Evolutionary conservation across 2,113 vertebrate genomes (phyloP).

Genomic region (Sardina pilchardus): DNA sequence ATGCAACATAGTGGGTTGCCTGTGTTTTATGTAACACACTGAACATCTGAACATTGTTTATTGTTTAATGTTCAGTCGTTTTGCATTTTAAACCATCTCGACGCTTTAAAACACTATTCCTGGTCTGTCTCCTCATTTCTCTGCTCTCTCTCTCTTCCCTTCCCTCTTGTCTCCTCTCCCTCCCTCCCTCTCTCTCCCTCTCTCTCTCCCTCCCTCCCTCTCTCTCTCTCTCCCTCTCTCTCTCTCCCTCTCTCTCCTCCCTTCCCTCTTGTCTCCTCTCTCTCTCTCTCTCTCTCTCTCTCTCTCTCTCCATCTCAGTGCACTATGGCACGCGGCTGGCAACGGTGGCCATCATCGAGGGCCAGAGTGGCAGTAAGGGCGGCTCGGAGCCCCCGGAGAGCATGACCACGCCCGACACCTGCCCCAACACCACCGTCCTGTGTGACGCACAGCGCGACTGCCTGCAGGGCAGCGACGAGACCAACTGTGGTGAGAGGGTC

Average conservation of each 20-base stretch:
- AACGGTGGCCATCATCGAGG: neutral
- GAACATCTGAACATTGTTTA: neutral
- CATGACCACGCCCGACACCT: conserved; percentile 47
- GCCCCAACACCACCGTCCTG: conserved; percentile 51
- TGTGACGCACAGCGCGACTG: conserved; percentile 65
- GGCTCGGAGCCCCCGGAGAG: neutral
- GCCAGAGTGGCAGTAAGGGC: neutral
- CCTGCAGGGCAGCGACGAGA: conserved; percentile 59
- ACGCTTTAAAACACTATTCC: neutral
- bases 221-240: neutral
- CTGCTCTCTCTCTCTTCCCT: neutral
- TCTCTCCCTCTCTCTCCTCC: neutral
- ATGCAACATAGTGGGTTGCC: no score
- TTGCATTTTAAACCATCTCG: no score
- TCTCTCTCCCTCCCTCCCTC: neutral
- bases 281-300: neutral
- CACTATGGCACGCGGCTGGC: conserved; percentile 45
- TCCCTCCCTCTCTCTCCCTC: neutral
- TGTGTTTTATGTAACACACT: neutral
- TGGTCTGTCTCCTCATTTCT: neutral
- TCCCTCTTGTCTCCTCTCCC: neutral
- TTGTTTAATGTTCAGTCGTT: neutral
- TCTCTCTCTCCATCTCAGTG: conserved; percentile 48
- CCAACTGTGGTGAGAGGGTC: conserved; percentile 61
- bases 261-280: neutral